Evolutionary conservation across 1,140 invertebrate genomes (phyloP), one percentile per base, ranked within the genome.

Genomic region (Orchesella cincta): DNA sequence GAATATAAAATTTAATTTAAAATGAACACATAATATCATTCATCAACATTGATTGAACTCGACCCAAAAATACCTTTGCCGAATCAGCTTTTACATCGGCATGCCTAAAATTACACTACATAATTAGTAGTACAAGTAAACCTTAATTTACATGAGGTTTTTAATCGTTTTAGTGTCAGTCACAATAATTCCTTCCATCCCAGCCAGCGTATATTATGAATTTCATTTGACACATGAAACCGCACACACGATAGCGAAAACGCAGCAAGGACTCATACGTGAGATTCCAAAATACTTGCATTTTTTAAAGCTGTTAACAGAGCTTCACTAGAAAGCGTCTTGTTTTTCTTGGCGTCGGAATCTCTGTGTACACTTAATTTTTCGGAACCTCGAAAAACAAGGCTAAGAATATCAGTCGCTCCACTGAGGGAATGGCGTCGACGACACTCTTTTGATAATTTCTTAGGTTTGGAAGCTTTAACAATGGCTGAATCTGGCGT

Each of bases 361-460:
- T 67, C 62, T 23, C 23, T 29, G 62, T 67, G 62, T n/a, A 67
- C 62, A 31, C 28, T 67, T n/a, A 67, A 67, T 33, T 67, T 67
- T 67, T 67, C 62, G 2, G 62, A 67, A 31, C 62, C 62, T 2
- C 62, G 26, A 23, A 67, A 67, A 33, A 67, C 62, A 31, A 67
- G 62, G n/a, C 81, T 78, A n/a, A 82, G 70, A 57, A 82, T 82
- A 36, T 82, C 81, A 1, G 75, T 75, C 3, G 79, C 80, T 26
- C 81, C 81, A 36, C 62, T 76, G 20, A 82, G 51, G 34, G 81
- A 82, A 70, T 82, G 81, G 36, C 81, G 77, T 31, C 81, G 76
- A 1, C 57, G 62, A 72, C 39, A 54, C 20, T 80, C 78, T 54
- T 73, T 79, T 2, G 78, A n/a, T 35, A 74, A 18, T 31, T 73